These are phyloP conservation scores for Harpegnathos saltator DNA, from an alignment of 1,140 invertebrate genomes.

Conservation along the genomic window DNA sequence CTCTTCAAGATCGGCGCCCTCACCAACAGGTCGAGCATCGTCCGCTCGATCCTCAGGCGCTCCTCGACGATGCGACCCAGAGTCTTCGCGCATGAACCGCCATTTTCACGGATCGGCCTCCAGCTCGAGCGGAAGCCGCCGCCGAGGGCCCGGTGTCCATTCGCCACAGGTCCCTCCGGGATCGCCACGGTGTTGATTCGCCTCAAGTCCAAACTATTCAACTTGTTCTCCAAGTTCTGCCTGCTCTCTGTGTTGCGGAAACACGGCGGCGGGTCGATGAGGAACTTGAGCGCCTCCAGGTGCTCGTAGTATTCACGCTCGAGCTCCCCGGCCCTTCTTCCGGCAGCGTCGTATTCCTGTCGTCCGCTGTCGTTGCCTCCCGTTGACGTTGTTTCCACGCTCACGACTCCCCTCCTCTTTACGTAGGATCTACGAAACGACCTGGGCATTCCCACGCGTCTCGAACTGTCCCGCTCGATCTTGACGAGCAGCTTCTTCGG, in stretches of 20 bases:
- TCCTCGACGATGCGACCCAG: slow-evolving; percentile 54
- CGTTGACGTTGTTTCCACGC: slow-evolving; percentile 3
- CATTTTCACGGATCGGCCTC: not conserved
- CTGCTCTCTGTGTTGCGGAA: slow-evolving; percentile 70
- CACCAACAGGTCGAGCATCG: slow-evolving; percentile 74
- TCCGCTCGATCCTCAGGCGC: slow-evolving; percentile 71
- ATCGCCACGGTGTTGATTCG: slow-evolving; percentile 83
- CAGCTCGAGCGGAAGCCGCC: too few relatives aligned
- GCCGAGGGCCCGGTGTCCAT: not conserved
- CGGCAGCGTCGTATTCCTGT: slow-evolving; percentile 64
- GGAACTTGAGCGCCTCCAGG: slow-evolving; percentile 77
- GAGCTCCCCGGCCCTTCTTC: slow-evolving; percentile 62
- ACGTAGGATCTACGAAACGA: slow-evolving; percentile 9
- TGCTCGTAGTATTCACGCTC: slow-evolving; percentile 78
- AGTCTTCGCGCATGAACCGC: not conserved
- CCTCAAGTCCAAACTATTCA: slow-evolving; percentile 81
- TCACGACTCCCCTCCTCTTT: slow-evolving; percentile 41
- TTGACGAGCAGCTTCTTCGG: not conserved
- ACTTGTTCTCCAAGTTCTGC: slow-evolving; percentile 73
- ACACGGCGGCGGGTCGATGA: slow-evolving; percentile 78
- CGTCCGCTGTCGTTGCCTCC: slow-evolving; percentile 58
- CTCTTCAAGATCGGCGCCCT: slow-evolving; percentile 72
- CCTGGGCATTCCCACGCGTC: not conserved
- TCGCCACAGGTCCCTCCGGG: slow-evolving; percentile 51
- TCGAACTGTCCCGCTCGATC: not conserved